Conservation (phyloP, 1,140 invertebrate species). For the Paraescarpia echinospica region DNA sequence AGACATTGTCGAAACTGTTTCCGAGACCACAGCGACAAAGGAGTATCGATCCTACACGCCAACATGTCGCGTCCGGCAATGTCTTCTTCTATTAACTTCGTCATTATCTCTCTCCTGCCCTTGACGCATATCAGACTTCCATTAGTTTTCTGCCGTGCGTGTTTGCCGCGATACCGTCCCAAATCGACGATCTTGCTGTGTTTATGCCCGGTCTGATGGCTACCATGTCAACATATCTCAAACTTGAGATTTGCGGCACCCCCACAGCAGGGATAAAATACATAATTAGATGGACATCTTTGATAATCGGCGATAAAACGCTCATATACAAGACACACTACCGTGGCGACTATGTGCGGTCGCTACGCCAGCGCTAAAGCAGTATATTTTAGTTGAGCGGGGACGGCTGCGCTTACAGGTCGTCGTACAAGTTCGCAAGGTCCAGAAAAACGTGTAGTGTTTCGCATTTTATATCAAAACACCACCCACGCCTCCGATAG, state of each 20-base stretch:
- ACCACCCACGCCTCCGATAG: too few relatives aligned
- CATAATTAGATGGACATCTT: neutral
- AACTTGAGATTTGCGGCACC: neutral
- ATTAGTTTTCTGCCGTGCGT: neutral
- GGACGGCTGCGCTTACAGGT: neutral
- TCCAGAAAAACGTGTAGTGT: too few relatives aligned
- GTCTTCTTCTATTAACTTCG: constrained; percentile 2
- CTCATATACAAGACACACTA: neutral
- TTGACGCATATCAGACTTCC: neutral
- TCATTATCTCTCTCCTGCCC: neutral
- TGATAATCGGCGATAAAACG: neutral
- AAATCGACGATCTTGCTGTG: neutral
- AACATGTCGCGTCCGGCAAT: neutral
- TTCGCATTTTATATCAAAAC: too few relatives aligned
- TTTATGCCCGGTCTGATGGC: neutral
- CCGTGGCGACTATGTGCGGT: neutral
- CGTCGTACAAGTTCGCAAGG: too few relatives aligned
- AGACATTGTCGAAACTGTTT: neutral
- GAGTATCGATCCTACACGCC: neutral
- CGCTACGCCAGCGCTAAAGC: neutral
- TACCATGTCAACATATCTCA: neutral
- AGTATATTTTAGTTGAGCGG: neutral
- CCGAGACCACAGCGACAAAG: neutral
- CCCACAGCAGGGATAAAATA: neutral
- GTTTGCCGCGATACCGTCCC: neutral